These are phyloP conservation scores for Eilema sororculum DNA, from an alignment of 2,888 invertebrate species.

Conservation along the genomic window DNA sequence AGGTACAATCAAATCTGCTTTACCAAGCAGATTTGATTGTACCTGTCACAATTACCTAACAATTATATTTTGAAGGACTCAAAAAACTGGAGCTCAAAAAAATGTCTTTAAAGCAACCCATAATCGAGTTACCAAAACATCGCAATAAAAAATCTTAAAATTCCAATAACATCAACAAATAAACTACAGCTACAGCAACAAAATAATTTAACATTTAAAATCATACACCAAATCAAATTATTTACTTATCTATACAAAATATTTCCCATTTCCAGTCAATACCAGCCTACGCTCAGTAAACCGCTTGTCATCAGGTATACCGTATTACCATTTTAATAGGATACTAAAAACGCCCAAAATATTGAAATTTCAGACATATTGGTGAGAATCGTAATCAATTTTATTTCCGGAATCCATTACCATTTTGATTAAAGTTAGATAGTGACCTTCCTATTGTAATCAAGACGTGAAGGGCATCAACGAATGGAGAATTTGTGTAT, in stretches of 20 bases:
- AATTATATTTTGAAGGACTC: too few relatives aligned
- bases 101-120: too few relatives aligned
- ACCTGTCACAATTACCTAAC: too few relatives aligned
- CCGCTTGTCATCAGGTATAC: background rate
- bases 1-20: too few relatives aligned
- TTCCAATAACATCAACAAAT: background rate
- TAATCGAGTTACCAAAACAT: background rate
- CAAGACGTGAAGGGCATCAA: constrained; percentile 25
- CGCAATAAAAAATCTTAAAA: too few relatives aligned
- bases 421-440: constrained; percentile 13
- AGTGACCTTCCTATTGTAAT: constrained; percentile 39
- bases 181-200: background rate
- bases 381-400: background rate
- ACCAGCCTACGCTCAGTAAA: background rate
- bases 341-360: constrained; percentile 2
- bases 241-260: background rate
- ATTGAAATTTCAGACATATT: background rate
- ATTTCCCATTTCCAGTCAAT: background rate
- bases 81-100: too few relatives aligned
- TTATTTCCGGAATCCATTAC: constrained; percentile 4
- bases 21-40: too few relatives aligned
- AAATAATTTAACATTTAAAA: background rate
- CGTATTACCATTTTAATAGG: constrained; percentile 1
- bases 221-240: background rate
- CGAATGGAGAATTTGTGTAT: constrained; percentile 23